A percentile compares a stretch with the other conserved stretches of the same genome.
phyloP scores from a whole-genome alignment of 2,113 vertebrate species.

The Zosterops hypoxanthus region DNA sequence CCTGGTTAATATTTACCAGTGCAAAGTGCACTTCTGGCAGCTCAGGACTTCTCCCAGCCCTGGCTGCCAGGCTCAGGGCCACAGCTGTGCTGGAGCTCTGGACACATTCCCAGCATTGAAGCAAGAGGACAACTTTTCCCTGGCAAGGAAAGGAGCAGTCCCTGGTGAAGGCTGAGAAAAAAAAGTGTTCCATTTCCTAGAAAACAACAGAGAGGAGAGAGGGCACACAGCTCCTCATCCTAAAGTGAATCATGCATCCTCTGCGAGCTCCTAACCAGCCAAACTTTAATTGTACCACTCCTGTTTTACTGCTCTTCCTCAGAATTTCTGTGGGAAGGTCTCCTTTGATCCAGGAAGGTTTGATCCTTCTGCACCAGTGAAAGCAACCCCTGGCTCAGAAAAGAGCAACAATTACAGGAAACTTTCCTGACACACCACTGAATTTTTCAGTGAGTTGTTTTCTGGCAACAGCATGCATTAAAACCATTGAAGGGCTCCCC shows the following conservation, averaged over 20 bases:
- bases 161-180: neutral
- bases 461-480: neutral
- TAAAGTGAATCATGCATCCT: neutral
- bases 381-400: neutral
- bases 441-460: slow-evolving; percentile 21
- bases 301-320: neutral
- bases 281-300: neutral
- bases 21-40: neutral
- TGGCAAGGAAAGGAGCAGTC: slow-evolving; percentile 18
- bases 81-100: neutral
- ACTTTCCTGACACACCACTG: neutral
- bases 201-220: slow-evolving; percentile 13
- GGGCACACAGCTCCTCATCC: neutral
- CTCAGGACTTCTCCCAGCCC: neutral
- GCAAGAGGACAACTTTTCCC: neutral
- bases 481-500: neutral
- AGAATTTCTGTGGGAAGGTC: neutral
- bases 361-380: neutral
- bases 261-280: neutral
- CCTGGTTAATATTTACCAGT: neutral
- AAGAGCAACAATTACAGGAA: slow-evolving; percentile 45
- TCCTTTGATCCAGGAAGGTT: neutral
- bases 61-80: neutral
- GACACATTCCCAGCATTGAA: neutral
- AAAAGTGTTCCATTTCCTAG: slow-evolving; percentile 22